Percentiles rank a stretch among this genome's conserved stretches.
Evolutionary conservation across 1,140 invertebrate genomes (phyloP).

Genomic region (Alviniconcha marisindica): DNA sequence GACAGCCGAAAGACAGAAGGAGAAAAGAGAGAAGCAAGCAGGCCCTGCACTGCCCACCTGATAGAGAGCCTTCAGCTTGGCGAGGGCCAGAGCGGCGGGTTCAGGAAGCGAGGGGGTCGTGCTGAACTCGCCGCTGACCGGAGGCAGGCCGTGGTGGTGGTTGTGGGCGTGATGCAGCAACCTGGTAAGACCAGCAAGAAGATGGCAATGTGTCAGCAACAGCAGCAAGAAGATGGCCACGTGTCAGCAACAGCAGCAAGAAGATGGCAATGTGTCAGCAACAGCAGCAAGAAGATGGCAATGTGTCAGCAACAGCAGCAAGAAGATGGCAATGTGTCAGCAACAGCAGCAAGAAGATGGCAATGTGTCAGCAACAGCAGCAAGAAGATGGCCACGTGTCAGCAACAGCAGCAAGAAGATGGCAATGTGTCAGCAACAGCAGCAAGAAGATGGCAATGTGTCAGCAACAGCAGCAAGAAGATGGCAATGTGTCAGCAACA

Average conservation of each 20-base stretch:
- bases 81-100: slow-evolving; percentile 47
- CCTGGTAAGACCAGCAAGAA: slow-evolving; percentile 40
- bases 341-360: too few species aligned
- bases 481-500: too few species aligned
- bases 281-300: too few species aligned
- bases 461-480: too few species aligned
- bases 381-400: too few species aligned
- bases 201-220: neutral
- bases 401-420: too few species aligned
- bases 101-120: slow-evolving; percentile 40
- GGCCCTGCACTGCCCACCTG: slow-evolving; percentile 46
- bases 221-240: neutral
- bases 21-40: neutral
- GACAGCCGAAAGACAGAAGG: neutral
- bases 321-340: too few species aligned
- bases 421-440: too few species aligned
- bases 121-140: slow-evolving; percentile 44
- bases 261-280: too few species aligned
- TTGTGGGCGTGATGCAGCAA: slow-evolving; percentile 61
- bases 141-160: slow-evolving; percentile 43
- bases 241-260: neutral
- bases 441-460: neutral
- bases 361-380: too few species aligned
- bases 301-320: too few species aligned
- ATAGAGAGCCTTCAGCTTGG: slow-evolving; percentile 56